Evolutionary conservation across 2,113 vertebrate species (phyloP).

Genomic region (Helogale parvula): DNA sequence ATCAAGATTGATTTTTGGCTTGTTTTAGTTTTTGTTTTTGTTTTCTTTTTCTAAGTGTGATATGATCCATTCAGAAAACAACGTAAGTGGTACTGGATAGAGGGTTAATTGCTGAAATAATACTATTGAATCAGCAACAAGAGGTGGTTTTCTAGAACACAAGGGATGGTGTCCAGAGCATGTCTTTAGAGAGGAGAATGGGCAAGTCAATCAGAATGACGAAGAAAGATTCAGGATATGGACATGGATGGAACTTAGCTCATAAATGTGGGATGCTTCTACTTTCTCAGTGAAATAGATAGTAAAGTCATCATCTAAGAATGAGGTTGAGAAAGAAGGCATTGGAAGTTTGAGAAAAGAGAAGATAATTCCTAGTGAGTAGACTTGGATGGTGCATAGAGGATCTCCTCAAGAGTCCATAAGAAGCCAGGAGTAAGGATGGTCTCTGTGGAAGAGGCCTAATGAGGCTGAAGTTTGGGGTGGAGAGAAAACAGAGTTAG

Average conservation of each 20-base stretch:
- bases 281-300: not conserved
- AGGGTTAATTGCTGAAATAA: not conserved
- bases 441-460: not conserved
- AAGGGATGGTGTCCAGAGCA: not conserved
- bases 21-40: not conserved
- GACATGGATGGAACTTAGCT: not conserved
- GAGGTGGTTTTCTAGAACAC: not conserved
- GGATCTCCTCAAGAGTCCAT: not conserved
- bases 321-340: not conserved
- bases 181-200: not conserved
- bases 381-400: not conserved
- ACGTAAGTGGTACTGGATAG: not conserved
- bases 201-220: not conserved
- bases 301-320: not conserved
- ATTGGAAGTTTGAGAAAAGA: not conserved
- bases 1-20: not conserved
- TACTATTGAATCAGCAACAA: not conserved
- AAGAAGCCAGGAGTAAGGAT: not conserved
- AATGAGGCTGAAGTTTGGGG: not conserved
- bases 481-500: not conserved
- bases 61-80: not conserved
- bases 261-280: not conserved
- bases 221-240: not conserved
- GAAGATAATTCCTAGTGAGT: not conserved
- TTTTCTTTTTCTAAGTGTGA: not conserved